These are phyloP conservation scores for Halichoerus grypus DNA, from an alignment of 2,113 vertebrate genomes.

Conservation along the genomic window DNA sequence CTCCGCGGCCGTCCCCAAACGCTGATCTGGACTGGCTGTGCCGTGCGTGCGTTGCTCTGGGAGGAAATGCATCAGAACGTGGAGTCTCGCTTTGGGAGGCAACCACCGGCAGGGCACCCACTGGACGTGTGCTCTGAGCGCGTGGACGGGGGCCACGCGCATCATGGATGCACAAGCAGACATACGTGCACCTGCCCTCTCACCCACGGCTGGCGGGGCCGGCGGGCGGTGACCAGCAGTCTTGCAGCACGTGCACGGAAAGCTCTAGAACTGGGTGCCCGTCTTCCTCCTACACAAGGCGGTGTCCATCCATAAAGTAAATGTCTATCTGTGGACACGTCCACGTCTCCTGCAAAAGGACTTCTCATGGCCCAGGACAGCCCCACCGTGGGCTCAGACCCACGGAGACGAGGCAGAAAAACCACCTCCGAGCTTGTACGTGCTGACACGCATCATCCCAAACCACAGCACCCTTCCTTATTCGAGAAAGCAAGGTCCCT, in stretches of 20 bases:
- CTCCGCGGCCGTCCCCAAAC: neutral
- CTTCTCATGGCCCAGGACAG: no score
- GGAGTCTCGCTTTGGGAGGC: neutral
- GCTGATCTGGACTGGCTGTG: rapidly evolving
- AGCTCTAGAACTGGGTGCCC: neutral
- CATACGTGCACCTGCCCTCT: neutral
- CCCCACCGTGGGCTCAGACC: no score
- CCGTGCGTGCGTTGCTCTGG: neutral
- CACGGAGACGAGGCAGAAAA: no score
- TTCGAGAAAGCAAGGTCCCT: no score
- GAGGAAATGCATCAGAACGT: neutral
- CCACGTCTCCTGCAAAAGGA: neutral
- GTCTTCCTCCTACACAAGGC: neutral
- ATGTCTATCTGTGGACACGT: neutral
- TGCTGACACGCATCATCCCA: no score
- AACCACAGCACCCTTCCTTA: no score
- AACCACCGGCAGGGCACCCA: neutral
- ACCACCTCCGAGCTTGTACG: no score
- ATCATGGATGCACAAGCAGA: rapidly evolving
- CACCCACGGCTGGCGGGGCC: neutral
- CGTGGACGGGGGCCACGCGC: rapidly evolving
- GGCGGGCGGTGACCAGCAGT: neutral
- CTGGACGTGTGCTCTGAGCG: neutral
- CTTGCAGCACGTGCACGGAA: neutral
- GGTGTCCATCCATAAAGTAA: neutral